phyloP scores from a whole-genome alignment of 2,888 invertebrate species.

The Crepidodera aurea region DNA sequence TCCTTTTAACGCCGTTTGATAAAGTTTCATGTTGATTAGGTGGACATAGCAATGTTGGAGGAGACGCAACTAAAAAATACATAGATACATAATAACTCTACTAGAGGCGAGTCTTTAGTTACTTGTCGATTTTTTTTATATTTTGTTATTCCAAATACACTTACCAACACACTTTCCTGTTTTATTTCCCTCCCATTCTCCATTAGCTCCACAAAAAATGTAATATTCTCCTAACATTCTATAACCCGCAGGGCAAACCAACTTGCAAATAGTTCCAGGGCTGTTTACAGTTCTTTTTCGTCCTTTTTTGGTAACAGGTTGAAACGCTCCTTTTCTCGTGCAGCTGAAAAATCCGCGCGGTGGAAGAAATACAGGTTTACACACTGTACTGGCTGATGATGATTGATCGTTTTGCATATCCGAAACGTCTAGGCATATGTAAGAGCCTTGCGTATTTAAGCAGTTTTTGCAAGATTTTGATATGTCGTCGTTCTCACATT shows the following conservation, averaged over 20 bases:
- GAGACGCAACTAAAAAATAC: slow-evolving; percentile 25
- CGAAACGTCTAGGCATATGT: slow-evolving; percentile 58
- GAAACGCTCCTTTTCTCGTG: slow-evolving; percentile 51
- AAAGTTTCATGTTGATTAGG: slow-evolving; percentile 58
- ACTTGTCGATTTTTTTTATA: not conserved
- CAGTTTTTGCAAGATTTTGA: slow-evolving; percentile 63
- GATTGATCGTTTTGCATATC: slow-evolving; percentile 47
- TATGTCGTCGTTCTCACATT: slow-evolving; percentile 65
- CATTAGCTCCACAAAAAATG: slow-evolving; percentile 60
- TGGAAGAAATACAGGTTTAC: slow-evolving; percentile 62
- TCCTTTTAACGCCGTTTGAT: not conserved
- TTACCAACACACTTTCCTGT: slow-evolving; percentile 62
- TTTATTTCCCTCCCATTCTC: slow-evolving; percentile 62
- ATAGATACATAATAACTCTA: slow-evolving; percentile 19
- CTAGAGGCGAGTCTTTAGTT: not conserved
- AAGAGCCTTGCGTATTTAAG: slow-evolving; percentile 72
- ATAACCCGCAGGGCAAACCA: slow-evolving; percentile 62
- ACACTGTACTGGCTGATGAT: slow-evolving; percentile 39
- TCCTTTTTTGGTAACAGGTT: slow-evolving; percentile 48
- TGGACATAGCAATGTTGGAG: slow-evolving; percentile 61
- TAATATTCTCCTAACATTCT: slow-evolving; percentile 61
- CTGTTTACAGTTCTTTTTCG: slow-evolving; percentile 58
- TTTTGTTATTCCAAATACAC: too few relatives aligned
- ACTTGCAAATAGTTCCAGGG: slow-evolving; percentile 63
- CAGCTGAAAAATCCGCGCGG: slow-evolving; percentile 63